Percentiles rank a stretch among this genome's conserved stretches.
These are phyloP conservation scores for Jaculus jaculus DNA, from an alignment of 2,113 vertebrate species.

Conservation along the genomic window DNA sequence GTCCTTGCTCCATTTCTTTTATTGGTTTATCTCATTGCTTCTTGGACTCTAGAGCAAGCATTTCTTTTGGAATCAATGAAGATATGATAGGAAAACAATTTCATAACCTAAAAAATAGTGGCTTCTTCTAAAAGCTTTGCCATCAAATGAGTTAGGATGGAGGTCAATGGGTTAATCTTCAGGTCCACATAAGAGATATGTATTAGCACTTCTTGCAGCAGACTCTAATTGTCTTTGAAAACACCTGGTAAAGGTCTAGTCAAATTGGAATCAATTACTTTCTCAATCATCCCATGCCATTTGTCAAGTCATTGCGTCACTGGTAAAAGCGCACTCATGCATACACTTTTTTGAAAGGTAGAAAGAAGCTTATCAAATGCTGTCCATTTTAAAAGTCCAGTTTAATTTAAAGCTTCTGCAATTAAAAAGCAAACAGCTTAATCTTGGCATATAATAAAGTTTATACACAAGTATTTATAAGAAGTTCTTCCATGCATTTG, in stretches of 20 bases:
- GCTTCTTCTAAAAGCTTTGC: constrained; percentile 65
- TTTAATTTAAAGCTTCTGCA: constrained; percentile 34
- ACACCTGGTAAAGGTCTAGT: constrained; percentile 89
- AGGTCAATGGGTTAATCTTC: constrained; percentile 88
- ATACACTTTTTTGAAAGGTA: constrained; percentile 17
- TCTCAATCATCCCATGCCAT: constrained; percentile 77
- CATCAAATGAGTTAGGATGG: constrained; percentile 82
- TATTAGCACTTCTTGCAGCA: constrained; percentile 87
- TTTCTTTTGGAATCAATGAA: constrained; percentile 49
- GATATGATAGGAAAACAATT: constrained; percentile 70
- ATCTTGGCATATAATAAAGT: background rate
- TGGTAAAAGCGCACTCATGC: constrained; percentile 60
- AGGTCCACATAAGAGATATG: constrained; percentile 86
- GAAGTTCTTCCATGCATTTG: constrained; percentile 40
- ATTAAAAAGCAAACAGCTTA: background rate
- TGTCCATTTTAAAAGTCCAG: constrained; percentile 58
- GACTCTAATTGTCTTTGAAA: constrained; percentile 92
- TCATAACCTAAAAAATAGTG: constrained; percentile 42
- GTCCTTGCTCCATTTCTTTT: constrained; percentile 5
- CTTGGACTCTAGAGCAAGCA: constrained; percentile 27
- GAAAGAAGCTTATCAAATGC: constrained; percentile 36
- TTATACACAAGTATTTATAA: constrained; percentile 45
- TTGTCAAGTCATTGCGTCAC: constrained; percentile 72
- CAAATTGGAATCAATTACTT: constrained; percentile 92
- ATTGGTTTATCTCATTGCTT: constrained; percentile 51